These are phyloP conservation scores for Tadarida brasiliensis DNA, from an alignment of 2,797 vertebrate species.

Conservation along the genomic window DNA sequence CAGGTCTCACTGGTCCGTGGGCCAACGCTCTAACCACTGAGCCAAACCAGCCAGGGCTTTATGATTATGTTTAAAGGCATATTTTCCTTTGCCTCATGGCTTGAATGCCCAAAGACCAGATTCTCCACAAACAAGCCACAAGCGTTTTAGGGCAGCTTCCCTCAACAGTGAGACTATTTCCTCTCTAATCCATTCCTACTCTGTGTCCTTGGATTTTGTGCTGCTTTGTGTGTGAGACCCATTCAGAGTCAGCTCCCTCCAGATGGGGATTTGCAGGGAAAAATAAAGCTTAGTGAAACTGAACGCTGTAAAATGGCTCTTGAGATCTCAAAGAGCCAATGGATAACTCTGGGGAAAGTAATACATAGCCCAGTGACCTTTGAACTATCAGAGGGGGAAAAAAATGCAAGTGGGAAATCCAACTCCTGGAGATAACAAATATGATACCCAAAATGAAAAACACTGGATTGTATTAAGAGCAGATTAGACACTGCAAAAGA, in stretches of 20 bases:
- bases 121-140: neutral
- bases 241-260: neutral
- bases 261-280: neutral
- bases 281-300: neutral
- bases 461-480: neutral
- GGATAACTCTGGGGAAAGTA: neutral
- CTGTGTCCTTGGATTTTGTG: neutral
- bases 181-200: neutral
- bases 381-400: neutral
- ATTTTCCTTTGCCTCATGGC: neutral
- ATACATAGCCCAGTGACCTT: neutral
- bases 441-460: conserved; percentile 1
- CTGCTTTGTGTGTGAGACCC: neutral
- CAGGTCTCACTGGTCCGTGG: neutral
- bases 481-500: neutral
- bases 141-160: neutral
- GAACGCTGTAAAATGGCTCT: neutral
- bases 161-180: neutral
- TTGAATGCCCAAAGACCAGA: neutral
- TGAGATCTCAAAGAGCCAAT: neutral
- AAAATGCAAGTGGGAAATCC: neutral
- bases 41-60: neutral
- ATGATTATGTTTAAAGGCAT: neutral
- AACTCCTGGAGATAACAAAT: neutral
- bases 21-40: neutral